Evolutionary conservation across 1,140 invertebrate genomes (phyloP), one percentile per base, ranked within the genome.

Genomic region (Pteromalus puparum): DNA sequence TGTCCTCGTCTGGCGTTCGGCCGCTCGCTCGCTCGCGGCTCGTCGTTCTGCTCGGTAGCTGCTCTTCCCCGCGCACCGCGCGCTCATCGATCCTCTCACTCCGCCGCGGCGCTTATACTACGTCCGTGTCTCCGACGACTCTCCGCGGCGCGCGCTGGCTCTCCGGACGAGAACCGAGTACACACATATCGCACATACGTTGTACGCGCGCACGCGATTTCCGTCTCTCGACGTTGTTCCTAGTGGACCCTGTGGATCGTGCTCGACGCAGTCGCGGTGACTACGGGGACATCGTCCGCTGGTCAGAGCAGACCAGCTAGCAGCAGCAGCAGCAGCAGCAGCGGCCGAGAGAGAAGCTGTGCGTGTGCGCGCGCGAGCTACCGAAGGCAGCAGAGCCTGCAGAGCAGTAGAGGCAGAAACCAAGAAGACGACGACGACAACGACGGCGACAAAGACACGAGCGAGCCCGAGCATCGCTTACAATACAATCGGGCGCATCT

Each of bases 381-480:
- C 38, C 73, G 53, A 72, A 61, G 24, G 75, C 24, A 68, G 65
- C 24, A 73, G 70, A 74, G 28, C 72, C n/a, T n/a, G n/a, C n/a
- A n/a, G n/a, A n/a, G n/a, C n/a, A n/a, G n/a, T n/a, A 72, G 68
- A 30, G 30, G 15, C 26, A 30, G 68, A 72, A 28, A 72, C 26
- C 10, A 72, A 72, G 30, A 72, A 30, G 30, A 72, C 26, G 30
- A n/a, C n/a, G n/a, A 72, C 67, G 30, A 72, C 24, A 18, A 26
- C 12, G 12, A n/a, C 61, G 24, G 2, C 61, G 15, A 65, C 34
- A 21, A 28, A 53, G 26, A 30, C 53, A 72, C 53, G 46, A 78
- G 82, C n/a, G 74, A 77, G 26, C 7, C 81, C 61, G 72, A 82
- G n/a, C 53, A 72, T 83, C 82, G 82, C 67, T 83, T 78, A 61